Conservation (phyloP, 2,888 invertebrate species). For the Coremacera marginata region DNA sequence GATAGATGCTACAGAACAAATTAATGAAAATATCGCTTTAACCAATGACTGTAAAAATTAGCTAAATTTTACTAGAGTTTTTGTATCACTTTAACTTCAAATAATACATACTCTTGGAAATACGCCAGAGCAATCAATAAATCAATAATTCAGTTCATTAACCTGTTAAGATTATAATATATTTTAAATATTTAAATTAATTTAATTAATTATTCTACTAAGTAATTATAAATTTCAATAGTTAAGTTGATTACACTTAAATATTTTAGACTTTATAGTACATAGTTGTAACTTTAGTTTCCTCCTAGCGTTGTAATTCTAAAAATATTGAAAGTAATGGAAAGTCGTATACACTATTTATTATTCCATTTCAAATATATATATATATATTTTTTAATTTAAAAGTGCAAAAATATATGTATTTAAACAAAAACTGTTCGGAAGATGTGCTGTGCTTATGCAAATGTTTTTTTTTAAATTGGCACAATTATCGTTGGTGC, state of each 20-base stretch:
- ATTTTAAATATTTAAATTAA: slow-evolving; percentile 20
- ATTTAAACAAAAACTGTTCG: neutral
- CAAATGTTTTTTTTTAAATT: too few species aligned
- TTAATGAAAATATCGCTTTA: neutral
- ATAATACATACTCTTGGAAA: neutral
- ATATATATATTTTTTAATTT: neutral
- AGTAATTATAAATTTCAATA: slow-evolving; percentile 8
- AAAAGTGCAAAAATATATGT: neutral
- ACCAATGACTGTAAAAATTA: neutral
- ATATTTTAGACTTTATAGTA: slow-evolving; percentile 11
- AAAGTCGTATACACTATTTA: neutral
- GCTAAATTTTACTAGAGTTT: neutral
- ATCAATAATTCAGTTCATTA: slow-evolving; percentile 7
- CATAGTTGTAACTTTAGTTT: neutral
- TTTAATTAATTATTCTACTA: slow-evolving; percentile 3
- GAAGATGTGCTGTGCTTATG: too few species aligned
- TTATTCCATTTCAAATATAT: neutral
- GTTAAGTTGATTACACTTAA: slow-evolving; percentile 6
- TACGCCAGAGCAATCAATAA: slow-evolving; percentile 2
- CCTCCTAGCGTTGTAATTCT: neutral
- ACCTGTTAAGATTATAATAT: slow-evolving; percentile 13
- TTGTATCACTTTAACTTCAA: neutral
- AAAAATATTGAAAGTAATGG: too few species aligned
- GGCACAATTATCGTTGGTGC: too few species aligned
- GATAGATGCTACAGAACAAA: neutral